These are phyloP conservation scores for Rhamphomyia laevipes DNA, from an alignment of 2,888 invertebrate species.

Conservation along the genomic window DNA sequence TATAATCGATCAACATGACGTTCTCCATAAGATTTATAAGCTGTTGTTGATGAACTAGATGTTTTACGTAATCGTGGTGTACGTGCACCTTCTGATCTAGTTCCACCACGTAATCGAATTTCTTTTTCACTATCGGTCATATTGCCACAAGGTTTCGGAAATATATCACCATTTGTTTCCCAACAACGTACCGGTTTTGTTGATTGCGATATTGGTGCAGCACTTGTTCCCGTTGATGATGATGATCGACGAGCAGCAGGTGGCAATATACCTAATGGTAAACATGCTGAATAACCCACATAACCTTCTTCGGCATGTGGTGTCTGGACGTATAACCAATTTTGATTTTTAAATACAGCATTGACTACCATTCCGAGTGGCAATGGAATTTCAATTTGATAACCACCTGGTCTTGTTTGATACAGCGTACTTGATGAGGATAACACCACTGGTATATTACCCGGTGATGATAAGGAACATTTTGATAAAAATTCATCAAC, in stretches of 20 bases:
- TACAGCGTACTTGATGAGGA: conserved; percentile 62
- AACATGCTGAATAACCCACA: conserved; percentile 61
- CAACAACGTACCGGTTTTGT: conserved; percentile 56
- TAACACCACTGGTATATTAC: conserved; percentile 74
- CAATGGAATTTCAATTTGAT: conserved; percentile 54
- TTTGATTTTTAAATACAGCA: conserved; percentile 73
- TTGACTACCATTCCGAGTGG: conserved; percentile 77
- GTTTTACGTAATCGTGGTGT: conserved; percentile 36
- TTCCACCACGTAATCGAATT: conserved; percentile 45
- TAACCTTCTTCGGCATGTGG: conserved; percentile 78
- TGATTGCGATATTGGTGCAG: conserved; percentile 23
- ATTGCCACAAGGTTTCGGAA: conserved; percentile 69
- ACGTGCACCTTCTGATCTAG: conserved; percentile 57
- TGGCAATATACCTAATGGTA: conserved; percentile 65
- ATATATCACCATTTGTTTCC: conserved; percentile 71
- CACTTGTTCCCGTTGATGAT: conserved; percentile 13
- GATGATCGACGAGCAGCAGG: conserved; percentile 27
- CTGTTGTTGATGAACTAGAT: conserved; percentile 7
- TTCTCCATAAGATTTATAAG: conserved; percentile 46
- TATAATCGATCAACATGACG: conserved; percentile 61
- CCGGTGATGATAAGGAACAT: conserved; percentile 69
- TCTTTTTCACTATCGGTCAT: conserved; percentile 70
- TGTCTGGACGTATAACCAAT: conserved; percentile 76
- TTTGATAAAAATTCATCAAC: conserved; percentile 67
- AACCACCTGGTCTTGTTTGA: conserved; percentile 58